Evolutionary conservation across 1,140 invertebrate species (phyloP), one percentile per base, ranked within the genome.

Genomic region (Drosophila persimilis): DNA sequence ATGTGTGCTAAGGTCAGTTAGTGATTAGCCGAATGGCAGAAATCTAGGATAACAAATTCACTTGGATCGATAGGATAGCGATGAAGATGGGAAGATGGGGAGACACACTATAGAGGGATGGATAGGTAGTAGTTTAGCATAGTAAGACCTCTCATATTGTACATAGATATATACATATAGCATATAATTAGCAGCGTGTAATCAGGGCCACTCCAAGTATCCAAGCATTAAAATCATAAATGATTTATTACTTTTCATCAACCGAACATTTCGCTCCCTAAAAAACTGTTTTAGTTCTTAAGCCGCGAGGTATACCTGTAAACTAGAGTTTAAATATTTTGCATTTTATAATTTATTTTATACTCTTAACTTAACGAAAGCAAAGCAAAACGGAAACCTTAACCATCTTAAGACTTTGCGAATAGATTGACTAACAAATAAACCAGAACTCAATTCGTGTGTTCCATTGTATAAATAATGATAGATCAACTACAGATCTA

Each of bases 321-420:
- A 9, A 6, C 39, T 72, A 72, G 50, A 47, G 73, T 52, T 63
- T 73, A 73, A 71, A 61, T 48, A 74, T 77, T 85, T 85, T 77
- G 57, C 81, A 86, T 81, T 86, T 58, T 64, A 65, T 85, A 86
- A 85, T 85, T 85, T 86, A 86, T 85, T 86, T 75, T 85, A 77
- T 85, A 86, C 73, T 74, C 51, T 11, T 74, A 64, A 61, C 35
- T 31, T 57, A 59, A 35, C 31, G 31, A 35, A 35, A 35, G 31
- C 31, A 35, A 35, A 76, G 61, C 39, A 46, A 72, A 80, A 73
- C 59, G 47, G 46, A 72, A 80, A 69, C 59, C 55, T 69, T 52
- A 80, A 73, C 72, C 75, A 86, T 75, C 81, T 81, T 67, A 73
- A 86, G 79, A 83, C 79, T 83, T 55, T 77, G 75, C 83, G 79